phyloP scores from a whole-genome alignment of 2,888 invertebrate species.

The Protonemura montana region DNA sequence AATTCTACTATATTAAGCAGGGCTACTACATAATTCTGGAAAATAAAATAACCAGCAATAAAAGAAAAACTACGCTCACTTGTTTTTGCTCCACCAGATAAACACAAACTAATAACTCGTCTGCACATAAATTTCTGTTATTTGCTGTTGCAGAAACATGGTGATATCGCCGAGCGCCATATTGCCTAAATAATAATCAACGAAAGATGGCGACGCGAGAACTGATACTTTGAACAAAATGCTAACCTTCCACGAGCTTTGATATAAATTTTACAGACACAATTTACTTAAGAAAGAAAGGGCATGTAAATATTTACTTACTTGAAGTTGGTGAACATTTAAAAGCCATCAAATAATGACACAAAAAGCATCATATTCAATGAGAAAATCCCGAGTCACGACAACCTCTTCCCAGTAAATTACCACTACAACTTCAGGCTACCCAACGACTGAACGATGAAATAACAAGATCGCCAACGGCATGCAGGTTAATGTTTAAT shows the following conservation, averaged over 20 bases:
- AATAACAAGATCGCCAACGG: not conserved
- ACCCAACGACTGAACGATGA: not conserved
- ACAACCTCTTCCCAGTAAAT: not conserved
- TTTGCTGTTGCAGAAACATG: not conserved
- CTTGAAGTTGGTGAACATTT: not conserved
- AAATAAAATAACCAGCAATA: not conserved
- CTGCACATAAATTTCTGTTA: not conserved
- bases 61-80: not conserved
- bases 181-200: not conserved
- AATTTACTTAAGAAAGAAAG: not conserved
- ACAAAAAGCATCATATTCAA: not conserved
- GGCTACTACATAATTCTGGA: not conserved
- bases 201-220: not conserved
- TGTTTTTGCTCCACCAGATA: not conserved
- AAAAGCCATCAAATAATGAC: constrained; percentile 21
- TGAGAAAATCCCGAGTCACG: not conserved
- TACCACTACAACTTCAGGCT: not conserved
- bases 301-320: not conserved
- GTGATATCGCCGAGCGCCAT: constrained; percentile 15
- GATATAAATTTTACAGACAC: not conserved
- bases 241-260: not conserved
- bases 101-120: not conserved
- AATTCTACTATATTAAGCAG: not conserved
- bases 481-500: not conserved
- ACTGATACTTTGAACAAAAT: not conserved